Percentiles rank a stretch among this genome's conserved stretches.
Conservation (phyloP, 1,140 invertebrate species). For the Drosophila ambigua region DNA sequence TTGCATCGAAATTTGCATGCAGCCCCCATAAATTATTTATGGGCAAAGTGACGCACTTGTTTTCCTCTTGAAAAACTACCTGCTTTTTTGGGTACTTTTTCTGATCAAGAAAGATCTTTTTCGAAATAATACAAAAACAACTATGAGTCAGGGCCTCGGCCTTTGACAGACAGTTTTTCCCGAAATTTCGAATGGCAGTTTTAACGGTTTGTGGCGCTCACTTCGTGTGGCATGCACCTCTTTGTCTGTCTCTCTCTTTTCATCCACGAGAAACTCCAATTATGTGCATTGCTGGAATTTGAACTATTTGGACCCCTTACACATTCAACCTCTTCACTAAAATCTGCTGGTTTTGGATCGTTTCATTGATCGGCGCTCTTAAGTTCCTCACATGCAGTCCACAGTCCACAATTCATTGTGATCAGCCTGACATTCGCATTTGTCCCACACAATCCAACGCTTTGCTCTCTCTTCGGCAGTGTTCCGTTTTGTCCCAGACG, state of each 20-base stretch:
- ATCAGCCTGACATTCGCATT: neutral
- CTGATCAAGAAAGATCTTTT: constrained; percentile 13
- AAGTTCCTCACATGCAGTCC: constrained; percentile 3
- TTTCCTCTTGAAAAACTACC: constrained; percentile 6
- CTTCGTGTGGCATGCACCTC: neutral
- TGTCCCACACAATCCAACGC: too few relatives aligned
- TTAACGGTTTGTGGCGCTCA: constrained; percentile 5
- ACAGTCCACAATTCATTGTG: constrained; percentile 36
- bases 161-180: neutral
- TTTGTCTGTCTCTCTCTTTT: neutral
- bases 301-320: constrained; percentile 32
- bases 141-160: constrained; percentile 5
- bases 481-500: constrained; percentile 41
- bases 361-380: constrained; percentile 28
- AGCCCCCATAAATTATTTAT: constrained; percentile 40
- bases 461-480: neutral
- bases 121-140: neutral
- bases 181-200: neutral
- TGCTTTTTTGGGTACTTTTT: neutral
- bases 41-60: constrained; percentile 42
- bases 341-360: constrained; percentile 13
- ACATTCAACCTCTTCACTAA: neutral
- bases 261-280: neutral
- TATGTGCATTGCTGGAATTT: constrained; percentile 45
- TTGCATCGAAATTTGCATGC: constrained; percentile 18